Conservation (phyloP, 2,113 vertebrate species). For the Motacilla tschutschensis region DNA sequence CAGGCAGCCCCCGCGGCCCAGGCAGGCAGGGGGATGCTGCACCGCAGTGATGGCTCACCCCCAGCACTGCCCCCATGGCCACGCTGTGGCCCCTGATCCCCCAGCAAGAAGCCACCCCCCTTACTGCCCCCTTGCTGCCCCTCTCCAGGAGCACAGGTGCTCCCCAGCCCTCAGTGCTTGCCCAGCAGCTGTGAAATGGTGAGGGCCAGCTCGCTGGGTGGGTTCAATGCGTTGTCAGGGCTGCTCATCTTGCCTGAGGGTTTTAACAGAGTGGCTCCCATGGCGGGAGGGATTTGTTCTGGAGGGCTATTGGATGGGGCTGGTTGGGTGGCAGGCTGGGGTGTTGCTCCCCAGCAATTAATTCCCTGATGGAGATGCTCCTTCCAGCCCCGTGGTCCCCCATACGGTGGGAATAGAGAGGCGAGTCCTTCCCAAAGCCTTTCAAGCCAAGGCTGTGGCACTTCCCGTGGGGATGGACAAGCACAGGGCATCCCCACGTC, state of each 20-base stretch:
- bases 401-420: accelerated
- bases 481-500: background rate
- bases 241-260: accelerated
- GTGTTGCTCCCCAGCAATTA: accelerated
- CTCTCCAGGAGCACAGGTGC: no score
- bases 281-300: background rate
- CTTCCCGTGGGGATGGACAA: background rate
- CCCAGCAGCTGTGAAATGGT: accelerated
- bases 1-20: no score
- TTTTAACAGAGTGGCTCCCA: accelerated
- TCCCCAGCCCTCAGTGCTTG: background rate
- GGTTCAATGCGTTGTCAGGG: accelerated
- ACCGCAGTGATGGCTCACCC: no score
- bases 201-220: accelerated
- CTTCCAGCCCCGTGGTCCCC: accelerated
- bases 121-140: background rate
- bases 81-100: accelerated
- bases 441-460: background rate
- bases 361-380: background rate
- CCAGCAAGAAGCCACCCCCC: accelerated
- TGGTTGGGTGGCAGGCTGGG: background rate
- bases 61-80: accelerated
- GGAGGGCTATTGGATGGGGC: background rate
- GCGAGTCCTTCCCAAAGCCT: background rate
- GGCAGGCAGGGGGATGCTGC: background rate